Evolutionary conservation across 2,113 vertebrate species (phyloP).

Genomic region (Psilopsiagon aurifrons): DNA sequence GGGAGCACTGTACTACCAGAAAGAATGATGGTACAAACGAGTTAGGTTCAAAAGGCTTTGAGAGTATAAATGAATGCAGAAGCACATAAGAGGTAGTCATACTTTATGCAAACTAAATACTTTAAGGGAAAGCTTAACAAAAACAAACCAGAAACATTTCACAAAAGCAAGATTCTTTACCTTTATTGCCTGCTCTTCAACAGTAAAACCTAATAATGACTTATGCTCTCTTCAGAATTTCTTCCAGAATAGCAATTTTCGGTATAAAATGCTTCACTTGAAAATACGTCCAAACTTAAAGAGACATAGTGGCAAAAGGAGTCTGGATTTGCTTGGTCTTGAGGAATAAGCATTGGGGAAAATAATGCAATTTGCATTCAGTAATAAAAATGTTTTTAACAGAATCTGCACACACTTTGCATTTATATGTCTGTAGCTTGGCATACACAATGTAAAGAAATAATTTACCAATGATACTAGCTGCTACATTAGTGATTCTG

Average conservation of each 20-base stretch:
- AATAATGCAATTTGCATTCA: constrained; percentile 53
- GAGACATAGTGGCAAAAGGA: not conserved
- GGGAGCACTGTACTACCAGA: not conserved
- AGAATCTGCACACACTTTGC: constrained; percentile 57
- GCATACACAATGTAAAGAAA: constrained; percentile 28
- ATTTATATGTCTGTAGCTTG: constrained; percentile 52
- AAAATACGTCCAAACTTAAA: constrained; percentile 6
- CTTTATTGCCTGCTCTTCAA: constrained; percentile 1
- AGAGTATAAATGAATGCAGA: not conserved
- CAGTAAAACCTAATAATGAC: constrained; percentile 22
- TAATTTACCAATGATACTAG: constrained; percentile 19
- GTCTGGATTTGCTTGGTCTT: constrained; percentile 15
- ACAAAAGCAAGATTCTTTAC: constrained; percentile 10
- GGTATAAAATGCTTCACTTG: constrained; percentile 20
- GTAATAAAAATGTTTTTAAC: constrained; percentile 64
- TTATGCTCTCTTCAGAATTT: constrained; percentile 8
- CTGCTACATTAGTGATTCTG: constrained; percentile 43
- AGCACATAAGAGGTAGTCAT: not conserved
- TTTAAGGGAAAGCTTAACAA: not conserved
- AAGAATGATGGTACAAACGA: not conserved
- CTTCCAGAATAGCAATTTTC: not conserved
- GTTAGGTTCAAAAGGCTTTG: not conserved
- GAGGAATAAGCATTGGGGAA: not conserved
- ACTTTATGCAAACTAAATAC: not conserved
- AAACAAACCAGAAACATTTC: not conserved